Evolutionary conservation across 1,140 invertebrate species (phyloP), one percentile per base, ranked within the genome.

Genomic region (Oedothorax gibbosus): DNA sequence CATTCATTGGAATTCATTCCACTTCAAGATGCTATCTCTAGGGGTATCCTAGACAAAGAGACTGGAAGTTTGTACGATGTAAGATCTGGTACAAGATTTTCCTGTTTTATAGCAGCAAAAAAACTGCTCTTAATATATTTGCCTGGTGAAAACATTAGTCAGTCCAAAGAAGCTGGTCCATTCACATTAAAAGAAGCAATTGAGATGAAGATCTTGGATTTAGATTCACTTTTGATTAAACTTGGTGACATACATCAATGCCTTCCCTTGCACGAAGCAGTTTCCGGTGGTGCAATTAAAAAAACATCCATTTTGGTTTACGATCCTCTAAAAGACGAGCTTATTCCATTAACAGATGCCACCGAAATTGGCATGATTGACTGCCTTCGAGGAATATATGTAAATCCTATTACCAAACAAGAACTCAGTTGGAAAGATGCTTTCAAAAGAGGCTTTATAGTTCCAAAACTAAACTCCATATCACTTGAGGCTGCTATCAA

Each of bases 21-120:
- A 4, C 90, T 97, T n/a, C 91, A 93, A 79, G 93, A 94, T 88
- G 96, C 96, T 7, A 91, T 97, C 21, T 92, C 93, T 75, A 91
- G 92, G 86, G 93, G 93, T 3, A 89, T 96, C 20, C 92, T 97
- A 73, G 94, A 97, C 90, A 92, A 93, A 88, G 92, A 93, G 82
- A 92, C 93, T 0, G 95, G 95, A 10, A 93, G 94, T 88, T 96
- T 98, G 88, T 94, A 94, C 88, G 95, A 98, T 90, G 93, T 94
- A 0, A 92, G 93, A 85, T 95, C 94, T 72, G 94, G 93, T 21
- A 94, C 96, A 89, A 92, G 93, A 73, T 92, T 97, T 62, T 92
- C 94, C 7, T 96, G 97, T 90, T 94, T 96, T 90, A 94, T 97
- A 89, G 96, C 96, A 85, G 92, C 97, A 57, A 92, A 94, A 88